These are phyloP conservation scores for Carduelis carduelis DNA, from an alignment of 2,797 vertebrate genomes.

Conservation along the genomic window DNA sequence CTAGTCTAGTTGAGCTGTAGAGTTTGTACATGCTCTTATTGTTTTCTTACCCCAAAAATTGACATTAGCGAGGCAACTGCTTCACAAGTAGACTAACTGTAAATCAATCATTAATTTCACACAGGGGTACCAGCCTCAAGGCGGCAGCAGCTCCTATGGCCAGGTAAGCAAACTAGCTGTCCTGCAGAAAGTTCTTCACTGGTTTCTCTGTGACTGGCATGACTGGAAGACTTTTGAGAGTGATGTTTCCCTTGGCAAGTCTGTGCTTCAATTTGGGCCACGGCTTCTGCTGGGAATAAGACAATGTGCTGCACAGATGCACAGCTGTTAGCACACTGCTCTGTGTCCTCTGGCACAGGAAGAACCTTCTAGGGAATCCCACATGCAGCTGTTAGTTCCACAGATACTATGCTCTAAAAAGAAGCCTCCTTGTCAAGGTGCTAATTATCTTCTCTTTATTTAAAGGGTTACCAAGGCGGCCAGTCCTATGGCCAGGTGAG, in stretches of 20 bases:
- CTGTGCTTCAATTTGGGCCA: rapidly evolving
- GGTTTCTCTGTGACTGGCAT: neutral
- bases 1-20: neutral
- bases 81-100: neutral
- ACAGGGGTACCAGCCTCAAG: neutral
- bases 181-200: neutral
- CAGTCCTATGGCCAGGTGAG: neutral
- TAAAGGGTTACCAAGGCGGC: neutral
- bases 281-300: neutral
- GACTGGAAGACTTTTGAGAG: neutral
- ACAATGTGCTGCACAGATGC: neutral
- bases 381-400: neutral
- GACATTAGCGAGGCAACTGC: too few relatives aligned
- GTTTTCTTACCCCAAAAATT: neutral
- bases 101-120: neutral
- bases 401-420: neutral
- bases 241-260: neutral
- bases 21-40: neutral
- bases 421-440: neutral
- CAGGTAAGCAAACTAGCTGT: neutral
- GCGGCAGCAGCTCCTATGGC: neutral
- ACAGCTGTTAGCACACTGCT: neutral
- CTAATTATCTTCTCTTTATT: too few relatives aligned
- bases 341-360: neutral
- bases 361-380: neutral